phyloP scores from a whole-genome alignment of 64 coral and sea anemone genomes.

The Montipora capricornis region DNA sequence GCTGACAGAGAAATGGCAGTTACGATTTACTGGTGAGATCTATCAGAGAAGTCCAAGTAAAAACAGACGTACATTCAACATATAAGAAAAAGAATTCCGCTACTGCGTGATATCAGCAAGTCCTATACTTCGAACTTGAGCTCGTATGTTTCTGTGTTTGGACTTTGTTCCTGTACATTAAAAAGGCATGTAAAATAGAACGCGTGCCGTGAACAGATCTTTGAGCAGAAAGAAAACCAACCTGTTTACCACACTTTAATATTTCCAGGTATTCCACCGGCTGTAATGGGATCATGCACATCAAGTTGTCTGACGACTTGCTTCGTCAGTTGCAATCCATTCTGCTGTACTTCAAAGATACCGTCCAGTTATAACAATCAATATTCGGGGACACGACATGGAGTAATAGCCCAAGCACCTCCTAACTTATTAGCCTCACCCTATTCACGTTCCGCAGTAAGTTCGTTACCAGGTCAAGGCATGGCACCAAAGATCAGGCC shows the following conservation, averaged over 20 bases:
- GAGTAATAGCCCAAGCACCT: slow-evolving; percentile 12
- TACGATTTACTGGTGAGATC: too few species aligned
- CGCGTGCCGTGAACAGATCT: too few species aligned
- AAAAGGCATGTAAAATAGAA: too few species aligned
- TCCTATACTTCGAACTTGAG: too few species aligned
- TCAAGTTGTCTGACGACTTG: slow-evolving; percentile 57
- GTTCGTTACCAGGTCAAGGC: background rate
- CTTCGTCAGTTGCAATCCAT: slow-evolving; percentile 77
- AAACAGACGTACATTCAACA: too few species aligned
- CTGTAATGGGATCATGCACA: slow-evolving; percentile 71
- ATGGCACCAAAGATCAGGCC: background rate
- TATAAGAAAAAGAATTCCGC: too few species aligned
- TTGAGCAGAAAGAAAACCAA: too few species aligned
- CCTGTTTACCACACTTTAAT: background rate
- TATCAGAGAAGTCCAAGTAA: too few species aligned
- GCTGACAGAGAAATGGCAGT: too few species aligned
- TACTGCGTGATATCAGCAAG: too few species aligned
- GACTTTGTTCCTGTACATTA: too few species aligned
- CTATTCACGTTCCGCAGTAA: background rate
- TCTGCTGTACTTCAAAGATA: slow-evolving; percentile 76
- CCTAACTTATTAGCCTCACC: background rate
- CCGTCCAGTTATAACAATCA: slow-evolving; percentile 28
- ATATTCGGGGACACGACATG: slow-evolving; percentile 30
- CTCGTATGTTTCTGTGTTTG: too few species aligned
- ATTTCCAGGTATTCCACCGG: slow-evolving; percentile 60